phyloP scores from a whole-genome alignment of 1,140 invertebrate species.

The Ceratina calcarata region DNA sequence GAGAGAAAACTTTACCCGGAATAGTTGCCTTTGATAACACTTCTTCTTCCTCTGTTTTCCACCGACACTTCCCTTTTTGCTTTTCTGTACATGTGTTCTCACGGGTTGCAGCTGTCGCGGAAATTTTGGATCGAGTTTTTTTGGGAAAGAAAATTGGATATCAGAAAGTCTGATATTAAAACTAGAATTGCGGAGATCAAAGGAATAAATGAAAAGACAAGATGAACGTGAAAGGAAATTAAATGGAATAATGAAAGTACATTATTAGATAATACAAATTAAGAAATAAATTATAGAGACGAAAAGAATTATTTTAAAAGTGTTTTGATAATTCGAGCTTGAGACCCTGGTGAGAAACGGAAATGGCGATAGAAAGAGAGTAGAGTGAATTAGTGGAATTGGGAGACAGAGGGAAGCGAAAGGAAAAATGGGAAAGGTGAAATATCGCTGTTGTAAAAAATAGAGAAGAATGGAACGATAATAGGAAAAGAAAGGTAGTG shows the following conservation, averaged over 20 bases:
- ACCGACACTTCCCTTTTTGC: neutral
- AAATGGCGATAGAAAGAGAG: neutral
- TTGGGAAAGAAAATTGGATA: conserved; percentile 10
- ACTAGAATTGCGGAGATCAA: neutral
- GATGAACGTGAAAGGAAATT: no score
- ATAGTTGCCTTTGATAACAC: conserved; percentile 55
- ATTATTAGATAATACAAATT: no score
- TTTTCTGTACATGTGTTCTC: conserved; percentile 39
- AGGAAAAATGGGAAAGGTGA: no score
- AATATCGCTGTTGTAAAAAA: conserved; percentile 8
- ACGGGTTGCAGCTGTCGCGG: conserved; percentile 52
- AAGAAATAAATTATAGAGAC: no score
- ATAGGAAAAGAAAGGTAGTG: neutral
- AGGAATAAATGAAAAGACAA: neutral
- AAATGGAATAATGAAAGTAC: no score
- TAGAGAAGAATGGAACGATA: neutral
- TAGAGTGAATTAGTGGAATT: neutral
- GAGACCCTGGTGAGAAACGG: no score
- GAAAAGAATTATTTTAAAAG: no score
- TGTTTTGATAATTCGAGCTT: no score
- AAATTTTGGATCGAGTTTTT: conserved; percentile 56
- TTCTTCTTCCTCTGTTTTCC: neutral
- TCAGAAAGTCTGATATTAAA: neutral
- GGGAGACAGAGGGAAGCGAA: neutral
- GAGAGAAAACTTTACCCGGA: conserved; percentile 33